Evolutionary conservation across 2,113 vertebrate genomes (phyloP).

Genomic region (Prunella himalayana): DNA sequence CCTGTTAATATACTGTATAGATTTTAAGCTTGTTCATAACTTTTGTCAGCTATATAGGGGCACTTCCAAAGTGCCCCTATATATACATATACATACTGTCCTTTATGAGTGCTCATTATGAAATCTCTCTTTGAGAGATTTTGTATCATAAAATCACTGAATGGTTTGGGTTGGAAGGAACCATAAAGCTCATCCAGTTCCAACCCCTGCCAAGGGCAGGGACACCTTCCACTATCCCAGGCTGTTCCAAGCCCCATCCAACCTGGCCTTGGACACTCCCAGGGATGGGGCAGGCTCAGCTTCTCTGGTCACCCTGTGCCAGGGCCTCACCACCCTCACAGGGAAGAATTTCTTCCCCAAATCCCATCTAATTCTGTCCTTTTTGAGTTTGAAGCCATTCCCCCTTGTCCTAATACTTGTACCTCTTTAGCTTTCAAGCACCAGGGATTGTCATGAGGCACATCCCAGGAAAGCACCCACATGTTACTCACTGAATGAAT

Average conservation of each 20-base stretch:
- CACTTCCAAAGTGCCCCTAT: neutral
- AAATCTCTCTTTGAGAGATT: neutral
- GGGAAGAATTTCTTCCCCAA: neutral
- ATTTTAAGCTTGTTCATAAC: neutral
- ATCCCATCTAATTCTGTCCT: neutral
- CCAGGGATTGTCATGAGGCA: neutral
- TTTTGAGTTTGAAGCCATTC: neutral
- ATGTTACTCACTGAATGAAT: neutral
- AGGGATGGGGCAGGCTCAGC: neutral
- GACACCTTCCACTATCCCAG: neutral
- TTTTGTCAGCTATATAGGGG: neutral
- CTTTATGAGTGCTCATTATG: neutral
- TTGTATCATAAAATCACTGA: neutral
- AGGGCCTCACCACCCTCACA: neutral
- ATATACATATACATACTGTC: neutral
- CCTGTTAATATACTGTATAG: neutral
- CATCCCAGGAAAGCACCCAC: neutral
- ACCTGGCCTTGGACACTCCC: accelerated
- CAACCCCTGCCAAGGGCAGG: neutral
- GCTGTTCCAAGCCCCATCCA: accelerated
- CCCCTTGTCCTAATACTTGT: neutral
- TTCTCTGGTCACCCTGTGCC: neutral
- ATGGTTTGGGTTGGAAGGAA: neutral
- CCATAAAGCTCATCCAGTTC: neutral
- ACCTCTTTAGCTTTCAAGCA: neutral